A percentile compares a stretch with the other conserved stretches of the same genome.
These are phyloP conservation scores for Callyntrura guangdongensis DNA, from an alignment of 2,888 invertebrate species.

Conservation along the genomic window DNA sequence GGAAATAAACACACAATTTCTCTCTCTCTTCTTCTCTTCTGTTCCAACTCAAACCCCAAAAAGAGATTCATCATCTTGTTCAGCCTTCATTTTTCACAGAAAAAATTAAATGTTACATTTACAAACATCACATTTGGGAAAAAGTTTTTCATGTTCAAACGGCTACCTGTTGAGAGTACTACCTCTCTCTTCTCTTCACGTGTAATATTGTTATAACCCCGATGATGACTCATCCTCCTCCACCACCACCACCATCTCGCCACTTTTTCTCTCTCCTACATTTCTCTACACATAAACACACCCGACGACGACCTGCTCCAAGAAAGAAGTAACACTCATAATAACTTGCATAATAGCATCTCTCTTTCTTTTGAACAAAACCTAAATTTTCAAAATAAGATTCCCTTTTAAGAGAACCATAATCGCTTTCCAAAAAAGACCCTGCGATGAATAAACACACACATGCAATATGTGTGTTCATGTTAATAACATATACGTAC, in stretches of 20 bases:
- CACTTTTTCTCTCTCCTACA: neutral
- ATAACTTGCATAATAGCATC: too few species aligned
- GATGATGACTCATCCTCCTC: neutral
- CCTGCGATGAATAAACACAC: too few species aligned
- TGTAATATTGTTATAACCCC: neutral
- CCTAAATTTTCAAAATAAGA: too few species aligned
- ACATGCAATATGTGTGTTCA: neutral
- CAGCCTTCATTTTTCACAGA: too few species aligned
- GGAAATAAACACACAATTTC: neutral
- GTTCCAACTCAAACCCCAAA: neutral
- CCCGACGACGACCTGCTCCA: neutral
- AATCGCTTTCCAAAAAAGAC: neutral
- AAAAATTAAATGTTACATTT: too few species aligned
- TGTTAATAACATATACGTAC: neutral
- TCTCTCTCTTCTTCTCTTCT: neutral
- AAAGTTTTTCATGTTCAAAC: too few species aligned
- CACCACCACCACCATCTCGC: neutral
- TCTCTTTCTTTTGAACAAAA: too few species aligned
- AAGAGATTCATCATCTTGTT: neutral
- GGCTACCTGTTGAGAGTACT: too few species aligned
- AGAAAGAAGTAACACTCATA: neutral
- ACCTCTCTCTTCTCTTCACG: conserved; percentile 11
- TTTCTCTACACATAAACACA: neutral
- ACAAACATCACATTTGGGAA: too few species aligned
- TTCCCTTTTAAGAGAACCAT: neutral